Conservation (phyloP, 2,888 invertebrate species). For the Synergus gifuensis region DNA sequence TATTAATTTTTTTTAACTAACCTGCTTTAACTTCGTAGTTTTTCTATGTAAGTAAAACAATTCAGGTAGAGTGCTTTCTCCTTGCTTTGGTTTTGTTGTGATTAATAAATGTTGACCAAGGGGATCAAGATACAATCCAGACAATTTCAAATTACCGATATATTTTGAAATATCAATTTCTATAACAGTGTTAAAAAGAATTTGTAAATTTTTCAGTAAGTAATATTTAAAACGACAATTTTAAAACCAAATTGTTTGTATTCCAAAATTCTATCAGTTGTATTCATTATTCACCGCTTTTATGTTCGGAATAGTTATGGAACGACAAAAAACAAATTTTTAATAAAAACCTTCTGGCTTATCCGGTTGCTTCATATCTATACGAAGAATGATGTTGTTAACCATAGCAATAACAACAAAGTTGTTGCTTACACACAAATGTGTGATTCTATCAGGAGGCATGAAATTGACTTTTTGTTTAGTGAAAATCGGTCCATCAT, state of each 20-base stretch:
- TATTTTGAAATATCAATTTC: constrained; percentile 87
- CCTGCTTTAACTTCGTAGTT: constrained; percentile 85
- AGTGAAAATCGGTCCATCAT: constrained; percentile 91
- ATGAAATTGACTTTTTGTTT: constrained; percentile 90
- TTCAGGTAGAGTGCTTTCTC: constrained; percentile 83
- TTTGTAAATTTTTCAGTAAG: constrained; percentile 12
- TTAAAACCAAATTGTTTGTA: no score
- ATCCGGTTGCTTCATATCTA: constrained; percentile 89
- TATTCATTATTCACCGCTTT: no score
- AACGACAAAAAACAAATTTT: constrained; percentile 39
- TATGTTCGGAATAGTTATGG: background rate
- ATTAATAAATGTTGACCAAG: constrained; percentile 92
- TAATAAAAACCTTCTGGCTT: constrained; percentile 84
- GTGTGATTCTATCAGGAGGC: constrained; percentile 88
- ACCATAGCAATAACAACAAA: constrained; percentile 91
- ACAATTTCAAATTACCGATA: constrained; percentile 81
- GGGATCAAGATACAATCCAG: constrained; percentile 89
- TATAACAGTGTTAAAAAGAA: constrained; percentile 65
- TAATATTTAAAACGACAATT: background rate
- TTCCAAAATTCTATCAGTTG: no score
- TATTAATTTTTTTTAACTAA: constrained; percentile 57
- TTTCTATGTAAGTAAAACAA: constrained; percentile 89
- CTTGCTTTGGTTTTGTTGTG: constrained; percentile 83
- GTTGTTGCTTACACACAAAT: constrained; percentile 90
- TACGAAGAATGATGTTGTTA: constrained; percentile 88